Conservation (phyloP, 2,888 invertebrate species). For the Zygothrica quintamaculata region DNA sequence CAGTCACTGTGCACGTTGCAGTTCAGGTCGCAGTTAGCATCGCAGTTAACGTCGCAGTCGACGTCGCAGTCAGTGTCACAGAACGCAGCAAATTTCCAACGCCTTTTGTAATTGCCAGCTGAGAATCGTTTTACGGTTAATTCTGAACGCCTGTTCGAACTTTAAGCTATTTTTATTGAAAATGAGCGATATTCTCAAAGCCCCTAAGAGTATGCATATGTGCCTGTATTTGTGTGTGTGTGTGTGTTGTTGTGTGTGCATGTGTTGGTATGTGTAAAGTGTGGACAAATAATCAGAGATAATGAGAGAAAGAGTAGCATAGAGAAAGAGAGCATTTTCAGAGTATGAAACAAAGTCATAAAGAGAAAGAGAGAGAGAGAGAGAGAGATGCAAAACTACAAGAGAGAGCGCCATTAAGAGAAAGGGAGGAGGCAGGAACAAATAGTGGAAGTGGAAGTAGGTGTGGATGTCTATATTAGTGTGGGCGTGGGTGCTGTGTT, state of each 20-base stretch:
- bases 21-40: constrained; percentile 1
- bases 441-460: neutral
- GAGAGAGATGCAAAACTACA: neutral
- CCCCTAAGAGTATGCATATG: constrained; percentile 31
- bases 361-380: neutral
- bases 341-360: neutral
- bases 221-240: neutral
- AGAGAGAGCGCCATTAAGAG: neutral
- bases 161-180: constrained; percentile 82
- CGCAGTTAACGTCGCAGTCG: constrained; percentile 1
- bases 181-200: constrained; percentile 72
- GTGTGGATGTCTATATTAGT: too few species aligned
- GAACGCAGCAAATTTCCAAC: constrained; percentile 42
- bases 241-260: neutral
- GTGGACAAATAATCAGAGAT: neutral
- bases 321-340: constrained; percentile 14
- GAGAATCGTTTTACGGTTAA: constrained; percentile 28
- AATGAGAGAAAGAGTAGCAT: too few species aligned
- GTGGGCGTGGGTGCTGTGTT: neutral
- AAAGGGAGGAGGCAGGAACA: neutral
- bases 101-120: constrained; percentile 17
- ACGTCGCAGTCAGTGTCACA: constrained; percentile 3
- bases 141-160: constrained; percentile 74
- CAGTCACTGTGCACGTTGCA: constrained; percentile 1
- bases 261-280: too few species aligned